Base-by-base conservation (phyloP, 2,113 vertebrate genomes). In the Gallinago media region DNA sequence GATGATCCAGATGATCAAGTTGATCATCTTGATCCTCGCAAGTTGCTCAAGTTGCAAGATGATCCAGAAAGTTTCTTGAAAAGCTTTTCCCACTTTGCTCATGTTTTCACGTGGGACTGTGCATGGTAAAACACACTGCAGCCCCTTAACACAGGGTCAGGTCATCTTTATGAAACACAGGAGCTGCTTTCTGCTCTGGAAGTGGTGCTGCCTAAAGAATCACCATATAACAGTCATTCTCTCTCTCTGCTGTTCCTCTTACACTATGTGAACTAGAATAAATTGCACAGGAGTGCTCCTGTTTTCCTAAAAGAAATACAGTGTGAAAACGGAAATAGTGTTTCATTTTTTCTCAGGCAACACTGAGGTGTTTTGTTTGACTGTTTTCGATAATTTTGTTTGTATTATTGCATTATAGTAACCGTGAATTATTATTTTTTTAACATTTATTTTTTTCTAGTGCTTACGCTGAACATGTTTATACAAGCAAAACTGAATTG, bases 101-200 rank as follows among this genome's bases (percentile, higher is more conserved):
- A 1, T 11, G 14, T 67, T 56, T 78, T 47, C 14, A 3, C 5
- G 36, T 1, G 2, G 27, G 31, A n/a, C 4, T 0, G 0, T 27
- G 25, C 8, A 11, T 1, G 12, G 26, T 22, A 23, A 58, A 31
- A 80, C 7, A 18, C 18, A 6, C 4, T 1, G 1, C 19, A 26
- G 50, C 5, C n/a, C 31, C 32, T 50, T 46, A 16, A 34, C 46
- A 11, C 7, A 15, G 20, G 34, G 31, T 47, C 11, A 49, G 25
- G 3, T 34, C 26, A 11, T 31, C 38, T 44, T 26, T 16, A 8
- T 8, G 34, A 46, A 40, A 27, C 22, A 21, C 3, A 11, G 32
- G 8, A 71, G 13, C 34, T 18, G 5, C 47, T 54, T 44, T 38
- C 38, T n/a, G 29, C 13, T 15, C 23, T 32, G 42, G 32, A 36